A percentile compares a stretch with the other conserved stretches of the same genome.
These are phyloP conservation scores for Lampris incognitus DNA, from an alignment of 2,113 vertebrate genomes.

Conservation along the genomic window DNA sequence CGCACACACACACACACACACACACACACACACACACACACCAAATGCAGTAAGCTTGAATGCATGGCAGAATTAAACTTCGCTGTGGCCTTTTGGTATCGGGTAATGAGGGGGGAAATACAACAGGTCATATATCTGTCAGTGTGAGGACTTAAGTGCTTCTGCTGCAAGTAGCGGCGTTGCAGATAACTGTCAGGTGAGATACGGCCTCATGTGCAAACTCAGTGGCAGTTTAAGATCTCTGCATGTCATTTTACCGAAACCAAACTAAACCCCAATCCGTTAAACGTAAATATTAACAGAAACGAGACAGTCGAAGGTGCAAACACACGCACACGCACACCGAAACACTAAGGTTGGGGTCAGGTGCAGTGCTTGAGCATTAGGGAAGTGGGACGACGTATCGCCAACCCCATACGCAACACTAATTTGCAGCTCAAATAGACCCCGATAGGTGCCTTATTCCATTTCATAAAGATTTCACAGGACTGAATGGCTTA, in stretches of 20 bases:
- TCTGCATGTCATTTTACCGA: slow-evolving; percentile 40
- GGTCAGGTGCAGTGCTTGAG: slow-evolving; percentile 46
- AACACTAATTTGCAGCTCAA: slow-evolving; percentile 35
- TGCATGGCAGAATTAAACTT: slow-evolving; percentile 16
- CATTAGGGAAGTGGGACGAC: slow-evolving; percentile 32
- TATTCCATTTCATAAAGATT: slow-evolving; percentile 45
- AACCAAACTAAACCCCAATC: slow-evolving; percentile 41
- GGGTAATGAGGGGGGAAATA: neutral
- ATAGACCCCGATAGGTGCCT: slow-evolving; percentile 4
- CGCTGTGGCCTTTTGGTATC: slow-evolving; percentile 38
- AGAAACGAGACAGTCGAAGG: neutral
- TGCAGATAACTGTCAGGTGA: slow-evolving; percentile 43
- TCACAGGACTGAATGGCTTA: slow-evolving; percentile 38
- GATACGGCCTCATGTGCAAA: slow-evolving; percentile 61
- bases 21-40: slow-evolving; percentile 1
- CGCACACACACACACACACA: neutral
- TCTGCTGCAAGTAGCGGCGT: slow-evolving; percentile 26
- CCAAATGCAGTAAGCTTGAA: slow-evolving; percentile 20
- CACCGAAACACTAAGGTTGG: slow-evolving; percentile 4
- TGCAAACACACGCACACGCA: slow-evolving; percentile 7
- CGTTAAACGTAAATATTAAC: neutral
- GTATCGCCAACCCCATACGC: slow-evolving; percentile 43
- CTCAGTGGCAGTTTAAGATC: slow-evolving; percentile 66
- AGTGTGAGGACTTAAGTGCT: slow-evolving; percentile 27
- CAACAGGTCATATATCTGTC: slow-evolving; percentile 21